These are phyloP conservation scores for Nannoperca australis DNA, from an alignment of 2,797 vertebrate species.

Conservation along the genomic window DNA sequence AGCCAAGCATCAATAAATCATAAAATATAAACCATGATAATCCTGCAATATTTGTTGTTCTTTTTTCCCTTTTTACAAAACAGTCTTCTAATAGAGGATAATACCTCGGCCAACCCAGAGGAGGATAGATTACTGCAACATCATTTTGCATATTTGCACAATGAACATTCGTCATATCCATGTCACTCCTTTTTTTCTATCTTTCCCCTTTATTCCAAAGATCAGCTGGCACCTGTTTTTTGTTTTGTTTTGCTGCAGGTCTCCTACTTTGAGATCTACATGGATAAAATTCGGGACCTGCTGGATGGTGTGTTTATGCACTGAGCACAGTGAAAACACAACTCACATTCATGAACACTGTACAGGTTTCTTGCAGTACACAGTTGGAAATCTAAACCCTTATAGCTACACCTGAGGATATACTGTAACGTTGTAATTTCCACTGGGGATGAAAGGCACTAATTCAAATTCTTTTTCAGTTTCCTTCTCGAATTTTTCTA, in stretches of 20 bases:
- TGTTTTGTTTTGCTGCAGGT: conserved; percentile 83
- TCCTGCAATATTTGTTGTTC: conserved; percentile 44
- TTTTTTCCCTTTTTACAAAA: conserved; percentile 31
- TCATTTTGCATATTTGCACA: conserved; percentile 45
- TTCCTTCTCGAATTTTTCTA: background rate
- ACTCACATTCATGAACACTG: conserved; percentile 7
- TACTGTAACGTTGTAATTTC: background rate
- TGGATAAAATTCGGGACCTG: conserved; percentile 98
- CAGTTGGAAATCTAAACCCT: conserved; percentile 14
- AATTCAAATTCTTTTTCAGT: background rate
- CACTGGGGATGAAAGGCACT: background rate
- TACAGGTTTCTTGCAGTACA: background rate
- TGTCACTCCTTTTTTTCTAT: conserved; percentile 2
- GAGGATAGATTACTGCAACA: conserved; percentile 42
- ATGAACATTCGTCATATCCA: conserved; percentile 21
- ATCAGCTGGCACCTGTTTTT: background rate
- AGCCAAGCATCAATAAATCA: conserved; percentile 60
- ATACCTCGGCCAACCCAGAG: conserved; percentile 22
- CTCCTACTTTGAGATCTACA: conserved; percentile 98
- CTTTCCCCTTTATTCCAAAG: background rate
- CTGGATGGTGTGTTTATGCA: conserved; percentile 88
- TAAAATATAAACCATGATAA: conserved; percentile 55
- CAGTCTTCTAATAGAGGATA: conserved; percentile 43
- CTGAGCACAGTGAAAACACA: conserved; percentile 15
- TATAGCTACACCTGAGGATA: background rate